Base-by-base conservation (phyloP, 37 sponge, comb jelly and placozoan genomes). In the Halichondria panicea region DNA sequence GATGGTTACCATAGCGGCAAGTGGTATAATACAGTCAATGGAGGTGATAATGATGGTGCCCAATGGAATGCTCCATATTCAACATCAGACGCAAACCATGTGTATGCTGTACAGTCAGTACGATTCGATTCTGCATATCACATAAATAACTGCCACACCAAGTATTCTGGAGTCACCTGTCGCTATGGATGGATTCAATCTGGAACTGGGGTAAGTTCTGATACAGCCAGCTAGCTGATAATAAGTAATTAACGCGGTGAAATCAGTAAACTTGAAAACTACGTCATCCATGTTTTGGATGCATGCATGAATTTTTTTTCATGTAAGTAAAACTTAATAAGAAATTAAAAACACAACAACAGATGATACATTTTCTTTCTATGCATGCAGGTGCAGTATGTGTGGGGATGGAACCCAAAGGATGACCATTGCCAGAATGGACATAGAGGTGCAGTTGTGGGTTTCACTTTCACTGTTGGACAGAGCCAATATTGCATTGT, bases 321-420 rank as follows among this genome's bases (percentile, higher is more conserved):
- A n/a, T n/a, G n/a, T n/a, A n/a, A n/a, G n/a, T n/a, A n/a, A 65
- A 36, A 11, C 34, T 8, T 6, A n/a, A n/a, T n/a, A n/a, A n/a
- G n/a, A n/a, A n/a, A n/a, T n/a, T n/a, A n/a, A n/a, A n/a, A n/a
- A n/a, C n/a, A n/a, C n/a, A n/a, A n/a, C n/a, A n/a, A 68, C 70
- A 48, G 15, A 15, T 48, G 15, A 18, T 48, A 15, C 13, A 12
- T 22, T n/a, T 58, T 58, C 25, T n/a, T 69, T 3, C 5, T 7
- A 22, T 30, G n/a, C n/a, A n/a, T n/a, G 21, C 24, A 69, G 70
- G 31, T 69, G 7, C 45, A 43, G 25, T 43, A 69, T 43, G 70
- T 69, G 32, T 69, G 70, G 70, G 70, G 70, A 44, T 69, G 70
- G 70, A 50, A 69, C 43, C 70, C 70, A 44, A 69, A 69, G 46